phyloP scores from a whole-genome alignment of 1,140 invertebrate genomes.

The Achroia grisella region DNA sequence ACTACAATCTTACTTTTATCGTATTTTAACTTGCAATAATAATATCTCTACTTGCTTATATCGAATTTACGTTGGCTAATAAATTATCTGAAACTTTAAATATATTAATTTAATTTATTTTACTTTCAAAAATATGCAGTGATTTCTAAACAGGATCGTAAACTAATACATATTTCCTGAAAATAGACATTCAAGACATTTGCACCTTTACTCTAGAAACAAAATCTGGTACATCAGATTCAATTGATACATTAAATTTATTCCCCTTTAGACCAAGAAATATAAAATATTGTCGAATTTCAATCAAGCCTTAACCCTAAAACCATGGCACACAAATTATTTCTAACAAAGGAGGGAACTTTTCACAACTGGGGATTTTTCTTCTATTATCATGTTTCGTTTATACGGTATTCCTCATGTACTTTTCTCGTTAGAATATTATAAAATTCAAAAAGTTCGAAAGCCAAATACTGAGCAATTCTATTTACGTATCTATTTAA shows the following conservation, averaged over 20 bases:
- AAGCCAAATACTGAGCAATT: conserved; percentile 54
- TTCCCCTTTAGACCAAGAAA: conserved; percentile 13
- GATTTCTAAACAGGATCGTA: conserved; percentile 16
- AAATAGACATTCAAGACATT: conserved; percentile 1
- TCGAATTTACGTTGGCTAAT: conserved; percentile 62
- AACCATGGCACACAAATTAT: conserved; percentile 66
- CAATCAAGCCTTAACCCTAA: conserved; percentile 53
- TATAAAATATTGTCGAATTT: conserved; percentile 64
- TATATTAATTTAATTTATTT: conserved; percentile 30
- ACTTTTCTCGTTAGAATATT: conserved; percentile 19
- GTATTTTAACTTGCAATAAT: conserved; percentile 38
- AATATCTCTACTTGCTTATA: conserved; percentile 51
- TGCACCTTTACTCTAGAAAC: neutral
- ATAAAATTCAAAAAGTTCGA: conserved; percentile 21
- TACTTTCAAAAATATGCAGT: conserved; percentile 30
- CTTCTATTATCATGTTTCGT: conserved; percentile 25
- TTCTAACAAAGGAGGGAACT: conserved; percentile 62
- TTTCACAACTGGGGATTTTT: conserved; percentile 55
- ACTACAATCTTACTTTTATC: conserved; percentile 36
- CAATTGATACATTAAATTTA: neutral
- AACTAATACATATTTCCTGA: conserved; percentile 2
- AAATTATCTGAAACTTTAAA: conserved; percentile 64
- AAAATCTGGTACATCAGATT: neutral
- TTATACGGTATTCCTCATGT: conserved; percentile 17
- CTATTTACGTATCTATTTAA: conserved; percentile 47